These are phyloP conservation scores for Paragorgia papillata DNA, from an alignment of 92 coral and sea anemone genomes.

Conservation along the genomic window DNA sequence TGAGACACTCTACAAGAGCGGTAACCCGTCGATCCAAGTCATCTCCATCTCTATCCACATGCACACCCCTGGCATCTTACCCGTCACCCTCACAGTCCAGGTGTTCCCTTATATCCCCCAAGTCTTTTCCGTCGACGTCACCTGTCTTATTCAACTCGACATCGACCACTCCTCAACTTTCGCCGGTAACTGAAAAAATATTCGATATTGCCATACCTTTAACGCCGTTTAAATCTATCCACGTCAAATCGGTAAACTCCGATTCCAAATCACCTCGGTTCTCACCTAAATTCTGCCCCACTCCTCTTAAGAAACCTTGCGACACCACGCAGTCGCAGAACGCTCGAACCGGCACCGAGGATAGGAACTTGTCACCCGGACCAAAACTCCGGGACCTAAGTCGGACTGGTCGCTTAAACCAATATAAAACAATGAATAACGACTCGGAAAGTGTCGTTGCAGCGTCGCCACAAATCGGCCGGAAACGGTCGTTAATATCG, in stretches of 20 bases:
- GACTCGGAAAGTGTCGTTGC: conserved; percentile 32
- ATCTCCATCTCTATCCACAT: conserved; percentile 22
- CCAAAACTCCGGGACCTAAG: background rate
- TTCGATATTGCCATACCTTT: conserved; percentile 31
- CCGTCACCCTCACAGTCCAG: background rate
- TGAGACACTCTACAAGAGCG: conserved; percentile 6
- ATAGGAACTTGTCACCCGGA: background rate
- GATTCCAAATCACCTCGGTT: background rate
- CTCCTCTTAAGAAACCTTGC: too few species aligned
- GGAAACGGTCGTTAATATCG: conserved; percentile 3
- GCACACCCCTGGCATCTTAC: background rate
- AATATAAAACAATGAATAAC: background rate
- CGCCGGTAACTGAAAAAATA: conserved; percentile 7
- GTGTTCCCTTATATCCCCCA: background rate
- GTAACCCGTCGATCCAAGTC: conserved; percentile 24
- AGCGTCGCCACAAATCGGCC: conserved; percentile 3
- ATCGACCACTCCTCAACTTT: background rate
- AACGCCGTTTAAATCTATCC: conserved; percentile 4
- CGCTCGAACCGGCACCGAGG: background rate
- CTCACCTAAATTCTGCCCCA: background rate
- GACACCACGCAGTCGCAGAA: background rate
- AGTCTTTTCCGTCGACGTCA: conserved; percentile 17
- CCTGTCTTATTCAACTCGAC: conserved; percentile 26
- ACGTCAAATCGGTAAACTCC: background rate
- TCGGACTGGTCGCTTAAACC: background rate